These are phyloP conservation scores for Pygocentrus nattereri DNA, from an alignment of 2,797 vertebrate genomes.

Conservation along the genomic window DNA sequence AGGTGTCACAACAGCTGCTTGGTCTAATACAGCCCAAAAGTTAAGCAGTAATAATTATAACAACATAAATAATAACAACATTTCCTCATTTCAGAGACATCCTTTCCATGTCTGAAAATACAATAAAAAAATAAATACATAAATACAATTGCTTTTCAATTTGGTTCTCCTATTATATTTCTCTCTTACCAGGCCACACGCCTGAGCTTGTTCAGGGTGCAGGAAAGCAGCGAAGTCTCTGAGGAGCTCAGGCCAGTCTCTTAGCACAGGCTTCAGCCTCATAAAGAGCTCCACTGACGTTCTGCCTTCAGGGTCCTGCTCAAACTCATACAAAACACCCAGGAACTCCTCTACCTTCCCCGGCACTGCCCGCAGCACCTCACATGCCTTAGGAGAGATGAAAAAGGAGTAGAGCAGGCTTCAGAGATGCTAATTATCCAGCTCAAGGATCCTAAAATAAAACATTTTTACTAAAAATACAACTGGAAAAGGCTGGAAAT, in stretches of 20 bases:
- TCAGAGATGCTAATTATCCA: background rate
- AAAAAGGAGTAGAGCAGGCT: background rate
- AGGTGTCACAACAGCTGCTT: background rate
- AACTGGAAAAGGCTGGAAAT: no score
- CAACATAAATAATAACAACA: no score
- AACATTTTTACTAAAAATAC: no score
- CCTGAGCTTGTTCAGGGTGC: slow-evolving; percentile 81
- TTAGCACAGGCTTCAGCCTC: slow-evolving; percentile 76
- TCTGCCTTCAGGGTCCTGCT: slow-evolving; percentile 67
- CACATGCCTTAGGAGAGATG: slow-evolving; percentile 81
- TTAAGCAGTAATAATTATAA: background rate
- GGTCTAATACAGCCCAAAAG: background rate
- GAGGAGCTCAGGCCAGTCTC: slow-evolving; percentile 88
- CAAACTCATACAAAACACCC: slow-evolving; percentile 83
- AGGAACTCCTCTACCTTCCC: slow-evolving; percentile 86
- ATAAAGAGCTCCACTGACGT: slow-evolving; percentile 80
- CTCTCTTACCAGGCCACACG: slow-evolving; percentile 86
- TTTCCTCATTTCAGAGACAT: no score
- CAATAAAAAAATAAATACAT: no score
- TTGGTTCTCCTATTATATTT: background rate
- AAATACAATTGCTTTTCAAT: background rate
- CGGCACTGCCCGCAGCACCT: slow-evolving; percentile 78
- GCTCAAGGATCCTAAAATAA: no score
- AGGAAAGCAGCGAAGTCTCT: slow-evolving; percentile 93
- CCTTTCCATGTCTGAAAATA: no score